Evolutionary conservation across 2,113 vertebrate genomes (phyloP).

Genomic region (Eretmochelys imbricata): DNA sequence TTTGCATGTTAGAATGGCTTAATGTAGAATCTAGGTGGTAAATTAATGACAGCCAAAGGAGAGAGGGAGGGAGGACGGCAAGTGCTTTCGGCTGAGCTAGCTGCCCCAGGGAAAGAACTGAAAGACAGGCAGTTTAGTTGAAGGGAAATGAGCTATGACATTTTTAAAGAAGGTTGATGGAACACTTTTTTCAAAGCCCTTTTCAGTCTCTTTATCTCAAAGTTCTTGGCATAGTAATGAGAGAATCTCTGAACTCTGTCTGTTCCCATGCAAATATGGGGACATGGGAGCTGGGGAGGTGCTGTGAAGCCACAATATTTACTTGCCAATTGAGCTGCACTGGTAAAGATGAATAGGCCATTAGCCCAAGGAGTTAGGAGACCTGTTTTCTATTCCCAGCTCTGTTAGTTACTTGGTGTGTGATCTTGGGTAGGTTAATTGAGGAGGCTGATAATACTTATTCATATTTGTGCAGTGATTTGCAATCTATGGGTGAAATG

Average conservation of each 20-base stretch:
- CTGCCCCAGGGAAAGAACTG: neutral
- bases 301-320: conserved; percentile 44
- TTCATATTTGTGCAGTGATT: neutral
- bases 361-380: neutral
- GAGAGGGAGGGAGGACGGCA: conserved; percentile 11
- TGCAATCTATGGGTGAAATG: neutral
- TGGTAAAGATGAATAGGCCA: neutral
- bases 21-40: neutral
- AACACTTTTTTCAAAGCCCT: conserved; percentile 63
- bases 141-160: conserved; percentile 42
- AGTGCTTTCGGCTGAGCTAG: conserved; percentile 51
- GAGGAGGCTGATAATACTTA: neutral
- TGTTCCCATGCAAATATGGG: conserved; percentile 24
- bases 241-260: conserved; percentile 11
- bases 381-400: neutral
- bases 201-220: conserved; percentile 38
- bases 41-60: conserved; percentile 20
- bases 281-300: conserved; percentile 19
- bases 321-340: neutral
- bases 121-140: conserved; percentile 8
- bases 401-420: neutral
- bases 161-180: conserved; percentile 40
- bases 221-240: conserved; percentile 41
- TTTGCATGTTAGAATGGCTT: conserved; percentile 10
- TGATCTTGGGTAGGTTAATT: neutral